Base-by-base conservation (phyloP, 2,888 invertebrate genomes). In the Crematogaster levior region DNA sequence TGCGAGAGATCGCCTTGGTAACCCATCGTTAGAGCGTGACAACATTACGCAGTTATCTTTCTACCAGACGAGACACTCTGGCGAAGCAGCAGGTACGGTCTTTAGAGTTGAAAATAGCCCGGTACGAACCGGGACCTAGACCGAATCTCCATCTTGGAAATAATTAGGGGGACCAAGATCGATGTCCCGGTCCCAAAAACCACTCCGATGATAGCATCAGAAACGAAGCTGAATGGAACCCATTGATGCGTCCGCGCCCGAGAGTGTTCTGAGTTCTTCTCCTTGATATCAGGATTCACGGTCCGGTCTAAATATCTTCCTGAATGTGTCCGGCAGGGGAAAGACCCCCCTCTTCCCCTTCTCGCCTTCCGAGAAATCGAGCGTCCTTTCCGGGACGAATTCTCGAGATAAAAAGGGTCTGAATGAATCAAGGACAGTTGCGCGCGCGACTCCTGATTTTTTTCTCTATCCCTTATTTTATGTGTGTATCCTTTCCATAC, bases 361-460 rank as follows among this genome's bases (percentile, higher is more conserved):
- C 18, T 86, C 84, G 86, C 87, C 92, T 94, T 94, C 94, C 93
- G 82, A 94, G 94, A 94, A 94, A 94, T 93, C 92, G 88, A 88
- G 92, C 94, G 93, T 93, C 93, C 94, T 94, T 94, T 94, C 94
- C 94, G 94, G 94, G 94, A 94, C 93, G 92, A 94, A 94, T 94
- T 94, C 94, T 90, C 93, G 86, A 94, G 94, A 94, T 93, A 93
- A 93, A 94, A 93, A 91, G 92, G 93, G 92, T 91, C 92, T 94
- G 94, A 94, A 94, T 94, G 94, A 94, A 94, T 94, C 94, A 92
- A 93, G 93, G 93, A 89, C 92, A 91, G 86, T 92, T 88, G 91
- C 21, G 65, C 90, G 91, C 37, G 24, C 88, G 84, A 85, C 86
- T 56, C 82, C 83, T 18, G 74, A 74, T 74, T 86, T 83, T n/a